Evolutionary conservation across 2,113 vertebrate species (phyloP), one percentile per base, ranked within the genome.

Genomic region (Spermophilus dauricus): DNA sequence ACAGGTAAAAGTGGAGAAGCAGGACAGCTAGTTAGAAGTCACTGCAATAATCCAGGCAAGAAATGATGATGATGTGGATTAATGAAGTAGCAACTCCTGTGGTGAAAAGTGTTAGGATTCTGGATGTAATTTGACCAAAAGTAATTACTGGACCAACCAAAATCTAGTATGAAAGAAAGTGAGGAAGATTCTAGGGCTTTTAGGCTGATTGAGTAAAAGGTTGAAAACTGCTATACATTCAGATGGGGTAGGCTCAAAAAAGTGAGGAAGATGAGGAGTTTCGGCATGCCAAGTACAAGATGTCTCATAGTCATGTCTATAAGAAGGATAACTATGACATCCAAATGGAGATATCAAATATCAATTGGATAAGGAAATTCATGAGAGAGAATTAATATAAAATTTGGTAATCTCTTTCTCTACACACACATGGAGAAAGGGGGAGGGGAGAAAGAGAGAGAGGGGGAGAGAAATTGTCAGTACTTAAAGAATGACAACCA

Each of bases 71-170:
- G 77, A 22, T 48, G 3, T n/a, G 22, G 18, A 73, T 2, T 72
- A 84, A 51, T 12, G 11, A 24, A 76, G 37, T 5, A 26, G 63
- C 18, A 87, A 53, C 37, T 28, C 48, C 18, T 39, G 14, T 34
- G 30, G 28, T 91, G 18, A 72, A 58, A 95, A 82, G 13, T 20
- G 0, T 11, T n/a, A 91, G 56, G 39, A 69, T 20, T 82, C 86
- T 75, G 42, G 20, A 89, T 39, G 42, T n/a, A 93, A 69, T 67
- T 8, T 94, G 88, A 94, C 22, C 48, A 75, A 89, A 94, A 89
- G 77, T 2, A 56, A 82, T 37, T 72, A 86, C n/a, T 28, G 45
- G 58, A 42, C 32, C 20, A 78, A 48, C 6, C 83, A 12, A 77
- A 90, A 91, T 83, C 0, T 73, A 37, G 48, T 34, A 34, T 80